Base-by-base conservation (phyloP, 2,888 invertebrate genomes). In the Andrena bucephala region DNA sequence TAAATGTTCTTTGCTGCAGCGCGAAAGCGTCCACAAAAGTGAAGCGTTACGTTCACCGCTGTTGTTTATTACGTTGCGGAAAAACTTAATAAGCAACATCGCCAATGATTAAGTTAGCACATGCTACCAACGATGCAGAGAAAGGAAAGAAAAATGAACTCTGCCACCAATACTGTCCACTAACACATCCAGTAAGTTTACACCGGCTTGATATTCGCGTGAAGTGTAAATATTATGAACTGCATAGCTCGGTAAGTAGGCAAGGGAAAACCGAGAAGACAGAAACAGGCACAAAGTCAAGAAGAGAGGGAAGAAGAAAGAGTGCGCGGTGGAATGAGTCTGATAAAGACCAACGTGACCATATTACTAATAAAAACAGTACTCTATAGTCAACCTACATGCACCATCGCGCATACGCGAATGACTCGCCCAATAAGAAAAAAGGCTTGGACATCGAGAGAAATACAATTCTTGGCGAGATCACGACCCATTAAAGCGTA, bases 131-230 rank as follows among this genome's bases (percentile, higher is more conserved):
- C 4, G 16, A 29, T 16, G 16, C 2, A 24, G 13, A 52, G 52
- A 69, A 16, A 50, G 4, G 20, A 13, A 29, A 24, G 27, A 10
- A 2, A 31, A 52, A 52, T 1, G 2, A 68, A 68, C 27, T 54
- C 27, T 20, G 2, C 36, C 16, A 20, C n/a, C 24, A 57, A 16
- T 5, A 29, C 5, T 20, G 48, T 54, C 68, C 84, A 88, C 89
- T 90, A 83, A 88, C 89, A 77, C 67, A 66, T 89, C 84, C 57
- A 84, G 83, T 59, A 77, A 74, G 63, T 75, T 67, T 54, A 73
- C 24, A 74, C 68, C 57, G 78, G 63, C 79, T 65, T 86, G 81
- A 85, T 86, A 62, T 78, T 80, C 71, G 50, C 66, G 36, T 36
- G 71, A 57, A 60, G 68, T 52, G 74, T 77, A 73, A 83, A 80